Evolutionary conservation across 2,113 vertebrate species (phyloP).

Genomic region (Lampris incognitus): DNA sequence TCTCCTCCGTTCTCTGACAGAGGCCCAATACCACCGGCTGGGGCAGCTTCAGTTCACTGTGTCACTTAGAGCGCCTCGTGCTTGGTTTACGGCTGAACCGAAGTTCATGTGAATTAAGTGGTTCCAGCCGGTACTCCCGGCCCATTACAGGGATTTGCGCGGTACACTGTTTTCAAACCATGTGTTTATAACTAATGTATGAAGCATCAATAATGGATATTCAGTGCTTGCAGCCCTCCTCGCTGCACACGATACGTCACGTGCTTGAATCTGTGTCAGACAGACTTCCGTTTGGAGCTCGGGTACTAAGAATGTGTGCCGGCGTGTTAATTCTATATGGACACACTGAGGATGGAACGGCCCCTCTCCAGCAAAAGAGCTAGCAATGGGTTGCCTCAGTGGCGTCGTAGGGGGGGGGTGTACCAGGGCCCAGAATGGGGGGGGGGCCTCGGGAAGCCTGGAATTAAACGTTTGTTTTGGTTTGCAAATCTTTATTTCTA

Average conservation of each 20-base stretch:
- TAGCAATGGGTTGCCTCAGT: background rate
- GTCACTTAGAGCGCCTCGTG: constrained; percentile 6
- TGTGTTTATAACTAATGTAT: constrained; percentile 72
- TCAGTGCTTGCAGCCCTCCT: constrained; percentile 40
- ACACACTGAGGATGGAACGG: too few relatives aligned
- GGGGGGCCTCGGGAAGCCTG: too few relatives aligned
- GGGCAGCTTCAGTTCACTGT: constrained; percentile 24
- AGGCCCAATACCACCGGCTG: background rate
- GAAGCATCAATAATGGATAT: constrained; percentile 73
- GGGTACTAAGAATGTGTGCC: too few relatives aligned
- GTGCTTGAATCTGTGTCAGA: background rate
- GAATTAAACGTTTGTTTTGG: too few relatives aligned
- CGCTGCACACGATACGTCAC: constrained; percentile 21
- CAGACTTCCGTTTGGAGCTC: too few relatives aligned
- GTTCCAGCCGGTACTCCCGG: background rate
- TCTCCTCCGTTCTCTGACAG: constrained; percentile 20
- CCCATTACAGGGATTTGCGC: constrained; percentile 1
- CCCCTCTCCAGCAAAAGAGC: constrained; percentile 14
- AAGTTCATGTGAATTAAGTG: constrained; percentile 2
- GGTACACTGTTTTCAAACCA: constrained; percentile 22
- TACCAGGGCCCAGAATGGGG: too few relatives aligned
- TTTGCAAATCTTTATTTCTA: too few relatives aligned
- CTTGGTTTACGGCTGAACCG: constrained; percentile 32
- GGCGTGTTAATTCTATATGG: constrained; percentile 50
- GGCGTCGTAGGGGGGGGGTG: too few relatives aligned